phyloP scores from a whole-genome alignment of 1,140 invertebrate genomes.

The Adoxophyes honmai region DNA sequence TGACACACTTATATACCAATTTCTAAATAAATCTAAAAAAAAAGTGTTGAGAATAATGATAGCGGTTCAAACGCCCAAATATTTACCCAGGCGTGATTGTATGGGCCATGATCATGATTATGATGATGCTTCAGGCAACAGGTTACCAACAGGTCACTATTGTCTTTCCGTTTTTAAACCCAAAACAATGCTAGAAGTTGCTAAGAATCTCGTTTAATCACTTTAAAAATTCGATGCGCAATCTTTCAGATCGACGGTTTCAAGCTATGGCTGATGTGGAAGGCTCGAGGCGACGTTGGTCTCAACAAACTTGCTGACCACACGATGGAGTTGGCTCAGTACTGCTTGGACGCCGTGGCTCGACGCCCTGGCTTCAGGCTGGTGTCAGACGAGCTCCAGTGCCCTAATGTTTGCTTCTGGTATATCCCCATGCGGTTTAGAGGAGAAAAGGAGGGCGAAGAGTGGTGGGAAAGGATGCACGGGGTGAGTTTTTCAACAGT shows the following conservation, averaged over 20 bases:
- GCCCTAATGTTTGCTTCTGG: slow-evolving; percentile 95
- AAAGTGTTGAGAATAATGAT: no score
- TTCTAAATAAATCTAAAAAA: no score
- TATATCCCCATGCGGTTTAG: slow-evolving; percentile 90
- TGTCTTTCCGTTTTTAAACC: no score
- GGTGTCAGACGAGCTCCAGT: slow-evolving; percentile 81
- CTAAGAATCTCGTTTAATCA: no score
- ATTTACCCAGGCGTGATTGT: no score
- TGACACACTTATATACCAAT: no score
- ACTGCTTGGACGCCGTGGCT: slow-evolving; percentile 75
- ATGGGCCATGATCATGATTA: no score
- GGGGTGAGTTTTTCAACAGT: slow-evolving; percentile 77
- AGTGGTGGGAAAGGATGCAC: slow-evolving; percentile 84
- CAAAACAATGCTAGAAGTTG: no score
- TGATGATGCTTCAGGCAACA: no score
- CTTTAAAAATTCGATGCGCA: no score
- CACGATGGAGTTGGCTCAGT: slow-evolving; percentile 80
- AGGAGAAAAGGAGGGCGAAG: slow-evolving; percentile 76
- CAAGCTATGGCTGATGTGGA: slow-evolving; percentile 97
- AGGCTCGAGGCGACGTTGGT: slow-evolving; percentile 82
- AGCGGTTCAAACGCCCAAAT: no score
- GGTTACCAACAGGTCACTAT: no score
- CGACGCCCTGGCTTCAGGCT: slow-evolving; percentile 79
- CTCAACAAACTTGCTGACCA: slow-evolving; percentile 80
- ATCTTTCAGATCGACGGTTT: slow-evolving; percentile 87